Conservation (phyloP, 2,113 vertebrate genomes). For the Halcyon senegalensis region DNA sequence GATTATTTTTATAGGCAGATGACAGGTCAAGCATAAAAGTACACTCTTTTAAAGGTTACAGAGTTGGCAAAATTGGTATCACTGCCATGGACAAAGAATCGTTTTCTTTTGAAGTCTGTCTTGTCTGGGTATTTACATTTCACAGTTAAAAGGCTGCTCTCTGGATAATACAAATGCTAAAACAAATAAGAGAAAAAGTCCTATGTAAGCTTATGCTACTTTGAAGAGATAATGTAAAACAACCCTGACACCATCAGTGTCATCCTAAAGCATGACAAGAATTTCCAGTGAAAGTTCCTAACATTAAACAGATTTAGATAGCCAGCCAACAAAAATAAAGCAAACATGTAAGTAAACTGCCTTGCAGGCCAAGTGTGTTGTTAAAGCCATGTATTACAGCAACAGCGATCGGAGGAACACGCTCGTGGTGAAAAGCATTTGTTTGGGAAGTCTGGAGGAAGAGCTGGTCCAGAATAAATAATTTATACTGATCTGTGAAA, state of each 20-base stretch:
- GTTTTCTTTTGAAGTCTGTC: constrained; percentile 46
- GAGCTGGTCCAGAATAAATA: constrained; percentile 25
- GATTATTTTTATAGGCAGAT: constrained; percentile 56
- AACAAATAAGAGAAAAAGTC: constrained; percentile 28
- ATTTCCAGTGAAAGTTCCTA: constrained; percentile 47
- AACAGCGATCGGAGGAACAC: not conserved
- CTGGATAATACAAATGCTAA: constrained; percentile 38
- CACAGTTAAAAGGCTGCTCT: constrained; percentile 52
- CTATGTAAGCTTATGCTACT: constrained; percentile 33
- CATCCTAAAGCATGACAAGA: constrained; percentile 27
- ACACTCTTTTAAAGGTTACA: constrained; percentile 51
- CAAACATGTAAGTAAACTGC: constrained; percentile 37
- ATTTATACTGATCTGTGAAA: not conserved
- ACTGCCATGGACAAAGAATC: constrained; percentile 6
- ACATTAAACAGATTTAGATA: constrained; percentile 21
- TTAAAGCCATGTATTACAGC: not conserved
- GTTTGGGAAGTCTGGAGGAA: constrained; percentile 35
- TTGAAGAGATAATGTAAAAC: constrained; percentile 59
- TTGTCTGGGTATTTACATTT: constrained; percentile 60
- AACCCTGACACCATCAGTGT: constrained; percentile 25
- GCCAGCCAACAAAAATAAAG: constrained; percentile 51
- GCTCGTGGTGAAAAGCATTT: constrained; percentile 19
- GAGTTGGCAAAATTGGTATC: constrained; percentile 46
- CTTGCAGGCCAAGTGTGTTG: constrained; percentile 42
- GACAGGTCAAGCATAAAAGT: constrained; percentile 53